Evolutionary conservation across 1,140 invertebrate species (phyloP).

Genomic region (Aethina tumida): DNA sequence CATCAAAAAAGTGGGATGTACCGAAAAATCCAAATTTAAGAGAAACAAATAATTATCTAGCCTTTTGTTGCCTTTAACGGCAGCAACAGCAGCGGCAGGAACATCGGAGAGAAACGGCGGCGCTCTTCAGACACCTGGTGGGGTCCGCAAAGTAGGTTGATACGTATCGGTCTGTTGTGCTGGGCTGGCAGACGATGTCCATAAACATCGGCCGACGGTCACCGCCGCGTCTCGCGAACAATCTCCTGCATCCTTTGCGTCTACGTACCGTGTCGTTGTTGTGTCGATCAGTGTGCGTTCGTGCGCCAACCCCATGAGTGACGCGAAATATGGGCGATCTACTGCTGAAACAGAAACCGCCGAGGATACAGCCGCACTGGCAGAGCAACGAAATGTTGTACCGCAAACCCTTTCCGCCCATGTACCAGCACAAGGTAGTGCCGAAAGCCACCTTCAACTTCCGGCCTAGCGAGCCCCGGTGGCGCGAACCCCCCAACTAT

Average conservation of each 20-base stretch:
- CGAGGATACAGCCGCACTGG: constrained; percentile 31
- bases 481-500: constrained; percentile 38
- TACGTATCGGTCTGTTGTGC: too few species aligned
- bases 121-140: too few species aligned
- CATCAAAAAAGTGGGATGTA: too few species aligned
- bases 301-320: constrained; percentile 8
- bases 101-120: too few species aligned
- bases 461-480: constrained; percentile 42
- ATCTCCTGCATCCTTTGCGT: too few species aligned
- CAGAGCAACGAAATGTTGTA: constrained; percentile 38
- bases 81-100: too few species aligned
- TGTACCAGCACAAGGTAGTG: constrained; percentile 40
- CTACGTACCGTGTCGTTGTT: neutral
- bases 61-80: too few species aligned
- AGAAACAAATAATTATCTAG: too few species aligned
- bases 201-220: too few species aligned
- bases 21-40: too few species aligned
- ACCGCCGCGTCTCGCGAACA: too few species aligned
- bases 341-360: constrained; percentile 28
- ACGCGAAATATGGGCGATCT: constrained; percentile 27
- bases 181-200: too few species aligned
- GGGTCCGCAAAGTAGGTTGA: constrained; percentile 1
- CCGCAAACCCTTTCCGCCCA: constrained; percentile 48
- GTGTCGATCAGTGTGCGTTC: constrained; percentile 1
- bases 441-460: constrained; percentile 43